These are phyloP conservation scores for Sebastes trivittatus DNA, from an alignment of 2,797 vertebrate genomes.

Conservation along the genomic window DNA sequence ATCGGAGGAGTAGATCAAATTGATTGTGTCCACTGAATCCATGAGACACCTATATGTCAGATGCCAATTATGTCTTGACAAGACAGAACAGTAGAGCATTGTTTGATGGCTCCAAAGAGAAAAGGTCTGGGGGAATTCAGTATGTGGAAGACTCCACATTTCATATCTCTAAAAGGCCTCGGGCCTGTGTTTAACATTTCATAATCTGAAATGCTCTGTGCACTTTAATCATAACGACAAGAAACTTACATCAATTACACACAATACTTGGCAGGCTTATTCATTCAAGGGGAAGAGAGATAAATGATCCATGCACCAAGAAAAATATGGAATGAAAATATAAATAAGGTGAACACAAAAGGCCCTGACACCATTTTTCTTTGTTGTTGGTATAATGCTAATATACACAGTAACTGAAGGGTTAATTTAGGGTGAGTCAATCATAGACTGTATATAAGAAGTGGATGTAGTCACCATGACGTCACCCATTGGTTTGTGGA, in stretches of 20 bases:
- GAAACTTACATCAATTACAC: constrained; percentile 10
- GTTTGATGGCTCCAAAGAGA: constrained; percentile 12
- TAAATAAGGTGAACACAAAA: background rate
- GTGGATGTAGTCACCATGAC: too few species aligned
- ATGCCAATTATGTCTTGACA: constrained; percentile 21
- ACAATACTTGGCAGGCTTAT: constrained; percentile 2
- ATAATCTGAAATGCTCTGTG: constrained; percentile 13
- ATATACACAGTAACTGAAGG: background rate
- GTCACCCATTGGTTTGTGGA: too few species aligned
- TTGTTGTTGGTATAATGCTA: background rate
- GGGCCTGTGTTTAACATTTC: constrained; percentile 29
- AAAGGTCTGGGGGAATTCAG: constrained; percentile 2
- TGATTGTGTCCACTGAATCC: constrained; percentile 26
- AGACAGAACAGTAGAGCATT: constrained; percentile 1
- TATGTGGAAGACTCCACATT: constrained; percentile 2
- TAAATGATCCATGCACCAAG: background rate
- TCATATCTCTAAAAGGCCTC: constrained; percentile 39
- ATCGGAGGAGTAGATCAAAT: constrained; percentile 33
- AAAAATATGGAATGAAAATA: background rate
- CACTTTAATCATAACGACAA: constrained; percentile 44
- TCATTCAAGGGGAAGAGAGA: background rate
- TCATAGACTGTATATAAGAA: background rate
- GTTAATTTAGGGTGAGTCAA: background rate
- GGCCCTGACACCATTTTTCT: background rate
- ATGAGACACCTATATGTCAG: constrained; percentile 19